Evolutionary conservation across 2,113 vertebrate species (phyloP).

Genomic region (Vombatus ursinus): DNA sequence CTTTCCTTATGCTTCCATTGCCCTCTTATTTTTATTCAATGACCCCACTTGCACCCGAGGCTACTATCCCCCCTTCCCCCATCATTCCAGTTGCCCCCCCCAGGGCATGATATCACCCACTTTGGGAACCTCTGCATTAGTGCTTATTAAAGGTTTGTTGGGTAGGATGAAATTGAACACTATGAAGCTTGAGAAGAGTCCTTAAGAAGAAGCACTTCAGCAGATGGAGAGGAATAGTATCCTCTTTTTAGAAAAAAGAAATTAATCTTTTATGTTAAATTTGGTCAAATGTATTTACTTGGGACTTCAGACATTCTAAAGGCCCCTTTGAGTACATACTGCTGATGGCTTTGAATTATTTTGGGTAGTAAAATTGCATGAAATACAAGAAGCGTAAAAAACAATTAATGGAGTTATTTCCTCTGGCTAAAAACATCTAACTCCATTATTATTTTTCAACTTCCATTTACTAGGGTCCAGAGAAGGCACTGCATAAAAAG

Average conservation of each 20-base stretch:
- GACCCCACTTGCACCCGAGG: too few species aligned
- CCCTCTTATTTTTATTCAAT: too few species aligned
- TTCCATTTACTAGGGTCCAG: background rate
- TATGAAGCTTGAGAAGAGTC: background rate
- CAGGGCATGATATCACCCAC: too few species aligned
- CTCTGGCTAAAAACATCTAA: background rate
- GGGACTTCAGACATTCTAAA: background rate
- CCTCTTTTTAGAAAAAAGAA: background rate
- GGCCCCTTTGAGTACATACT: background rate
- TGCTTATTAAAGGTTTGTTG: background rate
- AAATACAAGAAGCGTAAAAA: background rate
- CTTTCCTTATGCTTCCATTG: too few species aligned
- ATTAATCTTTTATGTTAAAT: background rate
- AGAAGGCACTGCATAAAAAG: background rate
- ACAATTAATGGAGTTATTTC: background rate
- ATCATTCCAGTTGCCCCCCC: too few species aligned
- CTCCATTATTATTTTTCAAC: background rate
- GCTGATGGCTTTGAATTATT: background rate
- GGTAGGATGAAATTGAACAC: background rate
- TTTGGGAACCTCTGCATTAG: background rate
- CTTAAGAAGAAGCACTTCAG: background rate
- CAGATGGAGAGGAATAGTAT: background rate
- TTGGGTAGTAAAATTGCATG: background rate
- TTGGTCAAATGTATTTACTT: background rate
- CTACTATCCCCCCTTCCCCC: too few species aligned